These are phyloP conservation scores for Trinectes maculatus DNA, from an alignment of 2,113 vertebrate species.

Conservation along the genomic window DNA sequence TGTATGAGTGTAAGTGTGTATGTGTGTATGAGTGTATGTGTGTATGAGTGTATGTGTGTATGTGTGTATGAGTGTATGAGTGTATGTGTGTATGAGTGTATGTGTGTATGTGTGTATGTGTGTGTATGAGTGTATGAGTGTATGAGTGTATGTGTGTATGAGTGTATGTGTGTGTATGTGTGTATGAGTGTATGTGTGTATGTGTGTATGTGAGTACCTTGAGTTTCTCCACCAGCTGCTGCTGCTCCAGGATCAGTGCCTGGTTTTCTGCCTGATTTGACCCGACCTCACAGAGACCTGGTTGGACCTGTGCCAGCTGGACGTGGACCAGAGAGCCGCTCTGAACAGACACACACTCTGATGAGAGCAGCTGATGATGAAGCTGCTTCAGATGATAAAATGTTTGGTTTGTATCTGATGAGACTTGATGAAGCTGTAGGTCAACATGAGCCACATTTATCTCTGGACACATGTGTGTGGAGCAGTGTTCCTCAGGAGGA, in stretches of 20 bases:
- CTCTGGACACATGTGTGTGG: not conserved
- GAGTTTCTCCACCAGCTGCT: conserved; percentile 88
- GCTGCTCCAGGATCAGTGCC: conserved; percentile 87
- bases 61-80: too few species aligned
- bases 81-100: too few species aligned
- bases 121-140: too few species aligned
- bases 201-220: conserved; percentile 65
- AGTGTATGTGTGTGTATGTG: too few species aligned
- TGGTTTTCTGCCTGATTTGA: conserved; percentile 87
- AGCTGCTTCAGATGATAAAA: not conserved
- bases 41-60: too few species aligned
- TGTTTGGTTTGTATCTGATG: too few species aligned
- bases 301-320: conserved; percentile 88
- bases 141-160: too few species aligned
- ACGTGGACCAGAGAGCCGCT: conserved; percentile 87
- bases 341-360: conserved; percentile 73
- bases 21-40: too few species aligned
- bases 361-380: too few species aligned
- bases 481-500: conserved; percentile 25
- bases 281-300: conserved; percentile 91
- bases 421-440: not conserved
- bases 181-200: too few species aligned
- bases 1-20: too few species aligned
- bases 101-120: too few species aligned
- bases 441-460: not conserved